Evolutionary conservation across 2,797 vertebrate species (phyloP).

Genomic region (Oreonectes daqikongensis): DNA sequence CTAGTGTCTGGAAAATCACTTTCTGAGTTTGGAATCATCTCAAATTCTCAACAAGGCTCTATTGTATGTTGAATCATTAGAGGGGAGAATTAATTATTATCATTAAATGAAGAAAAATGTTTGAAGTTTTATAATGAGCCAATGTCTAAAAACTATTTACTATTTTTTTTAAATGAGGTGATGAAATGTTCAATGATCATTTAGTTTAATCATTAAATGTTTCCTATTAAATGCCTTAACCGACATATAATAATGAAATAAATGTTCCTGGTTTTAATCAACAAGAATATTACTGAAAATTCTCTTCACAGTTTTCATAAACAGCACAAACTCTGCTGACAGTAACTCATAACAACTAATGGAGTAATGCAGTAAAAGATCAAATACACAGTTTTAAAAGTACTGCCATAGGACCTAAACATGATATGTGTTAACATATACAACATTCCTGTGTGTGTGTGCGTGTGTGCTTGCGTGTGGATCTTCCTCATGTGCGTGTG

Average conservation of each 20-base stretch:
- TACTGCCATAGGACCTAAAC: not conserved
- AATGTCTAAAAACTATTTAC: too few species aligned
- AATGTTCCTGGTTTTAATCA: not conserved
- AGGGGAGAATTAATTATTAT: too few species aligned
- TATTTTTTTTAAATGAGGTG: too few species aligned
- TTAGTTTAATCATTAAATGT: too few species aligned
- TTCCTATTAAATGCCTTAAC: not conserved
- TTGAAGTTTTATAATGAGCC: too few species aligned
- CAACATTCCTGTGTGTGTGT: not conserved
- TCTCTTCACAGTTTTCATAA: too few species aligned
- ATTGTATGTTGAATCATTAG: too few species aligned
- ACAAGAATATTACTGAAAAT: too few species aligned
- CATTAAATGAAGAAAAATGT: not conserved
- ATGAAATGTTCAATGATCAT: too few species aligned
- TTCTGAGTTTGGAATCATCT: slow-evolving; percentile 19
- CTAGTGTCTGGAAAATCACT: slow-evolving; percentile 38
- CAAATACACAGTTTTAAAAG: not conserved
- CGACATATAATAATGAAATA: not conserved
- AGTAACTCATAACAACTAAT: not conserved
- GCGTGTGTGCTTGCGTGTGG: too few species aligned
- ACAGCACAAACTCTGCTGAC: not conserved
- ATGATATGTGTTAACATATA: not conserved
- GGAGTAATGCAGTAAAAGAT: not conserved
- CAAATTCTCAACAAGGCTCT: slow-evolving; percentile 18
- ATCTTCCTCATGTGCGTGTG: too few species aligned